Percentiles rank a stretch among this genome's conserved stretches.
These are phyloP conservation scores for Blastomussa wellsi DNA, from an alignment of 92 coral and sea anemone species.

Conservation along the genomic window DNA sequence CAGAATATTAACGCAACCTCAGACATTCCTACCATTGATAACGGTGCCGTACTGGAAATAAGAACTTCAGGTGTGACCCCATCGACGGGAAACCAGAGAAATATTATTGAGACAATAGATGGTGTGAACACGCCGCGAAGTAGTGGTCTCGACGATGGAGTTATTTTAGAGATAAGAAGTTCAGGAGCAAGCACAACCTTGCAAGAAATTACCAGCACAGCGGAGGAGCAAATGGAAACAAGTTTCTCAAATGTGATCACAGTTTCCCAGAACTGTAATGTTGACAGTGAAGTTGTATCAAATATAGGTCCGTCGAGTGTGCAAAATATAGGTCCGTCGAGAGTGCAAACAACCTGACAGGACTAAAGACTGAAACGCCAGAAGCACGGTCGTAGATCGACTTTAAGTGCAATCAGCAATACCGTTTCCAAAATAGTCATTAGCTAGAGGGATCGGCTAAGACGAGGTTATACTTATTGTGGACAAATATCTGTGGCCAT, in stretches of 20 bases:
- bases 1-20: neutral
- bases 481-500: no score
- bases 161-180: neutral
- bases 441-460: no score
- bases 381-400: no score
- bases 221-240: neutral
- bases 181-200: neutral
- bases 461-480: no score
- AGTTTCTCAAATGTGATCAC: neutral
- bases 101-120: neutral
- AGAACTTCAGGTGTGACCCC: neutral
- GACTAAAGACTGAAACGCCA: neutral
- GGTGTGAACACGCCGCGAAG: neutral
- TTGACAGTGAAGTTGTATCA: neutral
- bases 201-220: neutral
- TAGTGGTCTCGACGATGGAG: neutral
- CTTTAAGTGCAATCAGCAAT: no score
- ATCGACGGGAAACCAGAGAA: neutral
- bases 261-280: neutral
- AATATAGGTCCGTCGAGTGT: neutral
- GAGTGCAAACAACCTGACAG: neutral
- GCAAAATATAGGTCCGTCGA: neutral
- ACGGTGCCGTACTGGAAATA: constrained; percentile 16
- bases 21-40: neutral
- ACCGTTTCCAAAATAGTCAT: no score